Conservation (phyloP, 2,113 vertebrate genomes). For the Sphaerodactylus townsendi region DNA sequence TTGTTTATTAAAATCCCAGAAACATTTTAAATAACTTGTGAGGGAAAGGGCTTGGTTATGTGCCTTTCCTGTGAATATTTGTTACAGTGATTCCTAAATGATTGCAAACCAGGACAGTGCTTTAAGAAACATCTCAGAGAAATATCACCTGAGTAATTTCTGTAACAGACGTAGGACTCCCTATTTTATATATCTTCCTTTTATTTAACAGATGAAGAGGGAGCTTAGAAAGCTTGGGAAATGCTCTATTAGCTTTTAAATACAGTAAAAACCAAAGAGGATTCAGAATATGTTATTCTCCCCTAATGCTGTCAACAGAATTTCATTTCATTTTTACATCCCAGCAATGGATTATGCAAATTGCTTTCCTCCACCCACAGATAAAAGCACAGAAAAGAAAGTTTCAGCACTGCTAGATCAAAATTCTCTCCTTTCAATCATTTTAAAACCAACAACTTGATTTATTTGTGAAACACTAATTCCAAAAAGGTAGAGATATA, state of each 20-base stretch:
- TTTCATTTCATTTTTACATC: constrained; percentile 14
- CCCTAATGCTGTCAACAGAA: not conserved
- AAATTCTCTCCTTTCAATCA: constrained; percentile 15
- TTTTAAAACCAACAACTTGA: not conserved
- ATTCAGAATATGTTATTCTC: not conserved
- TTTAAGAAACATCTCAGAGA: not conserved
- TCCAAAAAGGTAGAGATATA: not conserved
- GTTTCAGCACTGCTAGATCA: not conserved
- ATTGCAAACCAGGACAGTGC: not conserved
- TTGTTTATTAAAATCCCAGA: too few relatives aligned
- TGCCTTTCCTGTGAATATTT: not conserved
- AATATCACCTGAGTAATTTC: not conserved
- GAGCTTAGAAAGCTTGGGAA: not conserved
- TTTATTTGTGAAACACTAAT: not conserved
- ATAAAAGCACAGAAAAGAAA: constrained; percentile 20
- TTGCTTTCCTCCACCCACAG: constrained; percentile 11
- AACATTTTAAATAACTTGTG: too few relatives aligned
- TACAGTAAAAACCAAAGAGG: not conserved
- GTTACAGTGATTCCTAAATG: not conserved
- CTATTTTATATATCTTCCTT: not conserved
- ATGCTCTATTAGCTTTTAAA: not conserved
- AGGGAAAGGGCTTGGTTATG: too few relatives aligned
- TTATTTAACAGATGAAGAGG: not conserved
- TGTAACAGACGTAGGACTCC: not conserved
- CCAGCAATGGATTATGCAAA: not conserved